A percentile compares a stretch with the other conserved stretches of the same genome.
Evolutionary conservation across 2,113 vertebrate species (phyloP).

Genomic region (Brachyhypopomus gauderio): DNA sequence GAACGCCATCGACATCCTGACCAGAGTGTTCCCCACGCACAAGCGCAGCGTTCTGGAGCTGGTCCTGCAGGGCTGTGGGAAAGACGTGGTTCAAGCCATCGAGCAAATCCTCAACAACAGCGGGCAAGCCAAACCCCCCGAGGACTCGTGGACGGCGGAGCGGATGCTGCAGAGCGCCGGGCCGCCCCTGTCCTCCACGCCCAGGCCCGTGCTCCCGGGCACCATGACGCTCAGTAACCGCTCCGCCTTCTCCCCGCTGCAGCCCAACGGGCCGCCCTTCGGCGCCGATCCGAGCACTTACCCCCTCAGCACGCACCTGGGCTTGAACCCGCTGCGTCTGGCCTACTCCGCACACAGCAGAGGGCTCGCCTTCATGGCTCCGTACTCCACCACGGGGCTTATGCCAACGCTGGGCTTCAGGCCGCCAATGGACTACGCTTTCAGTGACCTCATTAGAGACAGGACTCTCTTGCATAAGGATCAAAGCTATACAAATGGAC

Average conservation of each 20-base stretch:
- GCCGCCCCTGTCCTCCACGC: conserved; percentile 75
- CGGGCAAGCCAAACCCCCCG: conserved; percentile 70
- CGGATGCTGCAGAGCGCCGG: conserved; percentile 77
- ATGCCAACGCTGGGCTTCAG: conserved; percentile 97
- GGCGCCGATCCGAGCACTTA: conserved; percentile 87
- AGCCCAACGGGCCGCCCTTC: conserved; percentile 94
- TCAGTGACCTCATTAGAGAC: conserved; percentile 97
- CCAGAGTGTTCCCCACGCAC: conserved; percentile 95
- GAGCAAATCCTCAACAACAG: conserved; percentile 98
- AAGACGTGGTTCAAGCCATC: conserved; percentile 98
- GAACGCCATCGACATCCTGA: conserved; percentile 97
- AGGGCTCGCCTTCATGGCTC: conserved; percentile 97
- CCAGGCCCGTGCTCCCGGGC: conserved; percentile 88
- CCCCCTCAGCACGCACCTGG: conserved; percentile 88
- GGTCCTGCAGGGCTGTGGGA: conserved; percentile 95
- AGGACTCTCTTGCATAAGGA: conserved; percentile 94
- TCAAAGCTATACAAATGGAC: conserved; percentile 84
- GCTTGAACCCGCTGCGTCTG: conserved; percentile 93
- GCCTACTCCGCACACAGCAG: conserved; percentile 97
- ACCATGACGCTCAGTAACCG: conserved; percentile 94
- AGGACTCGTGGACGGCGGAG: conserved; percentile 86
- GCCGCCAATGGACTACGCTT: conserved; percentile 98
- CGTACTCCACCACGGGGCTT: conserved; percentile 94
- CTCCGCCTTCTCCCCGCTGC: conserved; percentile 95
- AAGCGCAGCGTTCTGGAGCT: conserved; percentile 95